These are phyloP conservation scores for Hesperia comma DNA, from an alignment of 2,888 invertebrate species.

Conservation along the genomic window DNA sequence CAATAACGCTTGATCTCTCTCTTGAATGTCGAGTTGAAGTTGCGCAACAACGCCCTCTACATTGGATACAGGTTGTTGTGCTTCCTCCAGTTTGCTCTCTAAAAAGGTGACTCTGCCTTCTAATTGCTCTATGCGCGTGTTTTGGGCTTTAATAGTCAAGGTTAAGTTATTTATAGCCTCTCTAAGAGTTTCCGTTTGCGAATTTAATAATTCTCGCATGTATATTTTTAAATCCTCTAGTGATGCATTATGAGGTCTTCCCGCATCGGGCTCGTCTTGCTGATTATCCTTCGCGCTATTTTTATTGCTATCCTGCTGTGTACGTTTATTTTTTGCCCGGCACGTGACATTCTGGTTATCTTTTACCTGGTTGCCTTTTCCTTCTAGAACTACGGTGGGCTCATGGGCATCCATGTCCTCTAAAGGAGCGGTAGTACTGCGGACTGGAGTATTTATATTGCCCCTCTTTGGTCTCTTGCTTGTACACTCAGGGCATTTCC, in stretches of 20 bases:
- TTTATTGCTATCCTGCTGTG: neutral
- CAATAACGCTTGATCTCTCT: too few relatives aligned
- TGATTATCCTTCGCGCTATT: neutral
- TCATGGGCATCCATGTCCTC: neutral
- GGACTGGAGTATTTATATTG: slow-evolving; percentile 2
- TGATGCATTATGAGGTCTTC: neutral
- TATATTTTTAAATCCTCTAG: neutral
- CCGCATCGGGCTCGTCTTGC: neutral
- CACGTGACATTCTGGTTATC: neutral
- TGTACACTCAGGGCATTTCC: slow-evolving; percentile 2
- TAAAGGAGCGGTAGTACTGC: neutral
- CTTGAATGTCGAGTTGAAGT: too few relatives aligned
- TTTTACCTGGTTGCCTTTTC: too few relatives aligned
- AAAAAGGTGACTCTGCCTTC: neutral
- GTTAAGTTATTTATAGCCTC: neutral
- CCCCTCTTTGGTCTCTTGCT: slow-evolving; percentile 2
- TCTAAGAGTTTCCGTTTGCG: neutral
- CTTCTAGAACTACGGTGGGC: neutral
- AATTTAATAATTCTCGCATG: neutral
- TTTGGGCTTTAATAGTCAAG: neutral
- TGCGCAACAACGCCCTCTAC: too few relatives aligned
- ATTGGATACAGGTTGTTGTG: too few relatives aligned
- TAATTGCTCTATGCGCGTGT: slow-evolving; percentile 4
- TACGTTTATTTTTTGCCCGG: neutral
- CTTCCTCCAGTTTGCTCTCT: too few relatives aligned